These are phyloP conservation scores for Myanophis thanlyinensis DNA, from an alignment of 2,113 vertebrate genomes.

Conservation along the genomic window DNA sequence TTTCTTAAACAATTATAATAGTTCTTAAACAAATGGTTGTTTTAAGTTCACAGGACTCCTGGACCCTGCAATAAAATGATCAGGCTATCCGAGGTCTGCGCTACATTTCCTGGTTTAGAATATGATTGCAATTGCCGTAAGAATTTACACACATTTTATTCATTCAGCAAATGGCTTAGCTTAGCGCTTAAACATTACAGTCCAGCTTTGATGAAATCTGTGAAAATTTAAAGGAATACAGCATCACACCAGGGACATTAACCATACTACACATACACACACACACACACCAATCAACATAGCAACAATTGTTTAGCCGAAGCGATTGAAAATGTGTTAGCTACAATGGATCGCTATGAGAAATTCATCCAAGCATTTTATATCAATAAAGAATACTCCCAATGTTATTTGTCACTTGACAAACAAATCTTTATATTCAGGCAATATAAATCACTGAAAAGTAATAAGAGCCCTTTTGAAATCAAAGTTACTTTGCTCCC, in stretches of 20 bases:
- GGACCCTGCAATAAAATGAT: background rate
- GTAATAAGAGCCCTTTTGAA: background rate
- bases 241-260: background rate
- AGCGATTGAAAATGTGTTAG: background rate
- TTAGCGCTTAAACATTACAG: background rate
- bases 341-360: background rate
- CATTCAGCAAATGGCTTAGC: background rate
- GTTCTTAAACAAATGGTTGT: too few species aligned
- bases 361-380: background rate
- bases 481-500: background rate
- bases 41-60: too few species aligned
- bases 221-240: background rate
- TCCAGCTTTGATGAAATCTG: background rate
- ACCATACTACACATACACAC: too few species aligned
- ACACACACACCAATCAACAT: background rate
- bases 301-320: background rate
- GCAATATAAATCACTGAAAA: background rate
- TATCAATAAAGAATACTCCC: background rate
- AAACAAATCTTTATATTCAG: background rate
- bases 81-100: background rate
- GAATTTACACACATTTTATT: background rate
- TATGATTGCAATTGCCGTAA: too few species aligned
- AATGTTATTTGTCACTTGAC: background rate
- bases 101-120: background rate
- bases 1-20: too few species aligned